Evolutionary conservation across 2,113 vertebrate species (phyloP).

Genomic region (Serinus canaria): DNA sequence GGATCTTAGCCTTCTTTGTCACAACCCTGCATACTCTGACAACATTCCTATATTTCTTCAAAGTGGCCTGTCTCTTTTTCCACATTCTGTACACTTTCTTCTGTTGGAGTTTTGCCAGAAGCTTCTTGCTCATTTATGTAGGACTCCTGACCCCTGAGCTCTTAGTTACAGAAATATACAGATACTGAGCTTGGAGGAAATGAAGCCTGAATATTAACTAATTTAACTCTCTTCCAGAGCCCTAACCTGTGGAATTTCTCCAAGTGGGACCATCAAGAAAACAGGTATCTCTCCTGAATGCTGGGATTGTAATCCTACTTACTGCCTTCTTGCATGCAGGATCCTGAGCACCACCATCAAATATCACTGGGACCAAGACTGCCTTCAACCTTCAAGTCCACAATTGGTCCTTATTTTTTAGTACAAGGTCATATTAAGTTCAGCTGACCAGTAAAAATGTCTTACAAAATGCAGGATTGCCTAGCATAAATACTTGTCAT

Average conservation of each 20-base stretch:
- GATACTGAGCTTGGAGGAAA: neutral
- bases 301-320: neutral
- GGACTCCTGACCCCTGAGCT: neutral
- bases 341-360: neutral
- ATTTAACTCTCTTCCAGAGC: neutral
- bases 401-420: neutral
- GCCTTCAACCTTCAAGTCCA: neutral
- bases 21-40: neutral
- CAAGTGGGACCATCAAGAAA: neutral
- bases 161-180: neutral
- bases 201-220: neutral
- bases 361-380: neutral
- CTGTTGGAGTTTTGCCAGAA: neutral
- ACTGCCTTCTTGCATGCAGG: neutral
- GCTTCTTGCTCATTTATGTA: neutral
- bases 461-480: neutral
- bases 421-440: neutral
- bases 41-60: neutral
- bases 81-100: neutral
- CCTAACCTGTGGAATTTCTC: neutral
- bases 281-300: neutral
- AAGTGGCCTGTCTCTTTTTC: neutral
- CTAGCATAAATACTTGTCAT: neutral
- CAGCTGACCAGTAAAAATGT: neutral
- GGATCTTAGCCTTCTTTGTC: neutral